These are phyloP conservation scores for Coreoperca whiteheadi DNA, from an alignment of 2,113 vertebrate genomes.

Conservation along the genomic window DNA sequence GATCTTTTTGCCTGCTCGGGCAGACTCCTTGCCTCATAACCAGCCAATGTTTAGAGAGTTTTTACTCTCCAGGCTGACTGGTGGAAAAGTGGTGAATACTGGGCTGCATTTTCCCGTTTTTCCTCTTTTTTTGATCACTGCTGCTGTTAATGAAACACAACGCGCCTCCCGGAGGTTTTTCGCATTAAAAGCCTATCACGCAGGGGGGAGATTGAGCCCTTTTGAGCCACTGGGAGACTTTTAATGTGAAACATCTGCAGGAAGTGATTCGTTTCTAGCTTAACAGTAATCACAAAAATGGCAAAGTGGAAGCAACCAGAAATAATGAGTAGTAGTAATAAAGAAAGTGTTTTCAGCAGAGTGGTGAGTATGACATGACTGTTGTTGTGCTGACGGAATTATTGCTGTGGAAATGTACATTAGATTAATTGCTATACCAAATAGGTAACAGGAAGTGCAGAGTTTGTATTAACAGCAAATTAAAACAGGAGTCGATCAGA, in stretches of 20 bases:
- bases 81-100: background rate
- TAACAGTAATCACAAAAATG: background rate
- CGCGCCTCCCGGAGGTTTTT: background rate
- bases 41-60: background rate
- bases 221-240: background rate
- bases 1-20: background rate
- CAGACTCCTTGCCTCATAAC: background rate
- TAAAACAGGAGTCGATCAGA: too few species aligned
- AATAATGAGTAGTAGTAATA: too few species aligned
- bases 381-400: too few species aligned
- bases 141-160: background rate
- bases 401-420: background rate
- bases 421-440: too few species aligned
- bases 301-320: background rate
- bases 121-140: background rate
- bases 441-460: background rate
- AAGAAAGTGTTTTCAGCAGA: background rate
- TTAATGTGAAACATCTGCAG: background rate
- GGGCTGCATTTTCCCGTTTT: background rate
- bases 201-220: background rate
- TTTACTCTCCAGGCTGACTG: slow-evolving; percentile 9
- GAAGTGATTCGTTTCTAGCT: background rate
- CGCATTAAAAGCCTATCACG: too few species aligned
- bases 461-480: too few species aligned
- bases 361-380: background rate